Base-by-base conservation (phyloP, 2,797 vertebrate species). In the Pteronotus mesoamericanus region DNA sequence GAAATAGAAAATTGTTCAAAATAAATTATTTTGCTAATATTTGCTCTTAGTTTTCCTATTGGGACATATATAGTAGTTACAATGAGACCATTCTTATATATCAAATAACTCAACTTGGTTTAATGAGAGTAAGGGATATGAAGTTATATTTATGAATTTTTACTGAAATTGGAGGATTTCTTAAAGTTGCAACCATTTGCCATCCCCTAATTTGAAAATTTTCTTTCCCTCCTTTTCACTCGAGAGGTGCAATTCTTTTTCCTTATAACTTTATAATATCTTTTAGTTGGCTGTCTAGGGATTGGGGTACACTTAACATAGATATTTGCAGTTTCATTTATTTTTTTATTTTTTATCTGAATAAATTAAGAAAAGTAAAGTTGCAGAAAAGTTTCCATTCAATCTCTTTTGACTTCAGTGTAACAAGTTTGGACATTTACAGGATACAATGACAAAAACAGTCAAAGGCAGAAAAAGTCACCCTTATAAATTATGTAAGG, bases 21-120 rank as follows among this genome's bases (percentile, higher is more conserved):
- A 57, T 79, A 77, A 71, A 75, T 87, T 87, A 68, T 75, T 95
- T 94, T 86, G 6, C 74, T 89, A 88, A 75, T 66, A 80, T 6
- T 86, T 68, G 9, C 4, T 71, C 5, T 37, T 10, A 26, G 1
- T 91, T 89, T 85, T 72, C 16, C n/a, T 68, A 32, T 8, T 89
- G 59, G 22, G 19, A 83, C 9, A 72, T 72, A 77, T 32, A 11
- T 59, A 79, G 9, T 55, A 37, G 37, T 89, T 82, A 66, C 16
- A 72, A 72, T 90, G 53, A 75, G 5, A n/a, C 3, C 2, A 26
- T 94, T 89, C 34, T 89, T 92, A 9, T 37, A 80, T 9, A 93
- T 51, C 21, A 96, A 89, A 24, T 96, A 78, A 91, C 18, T 44
- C 29, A 59, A 74, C 11, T 51, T 86, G 7, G 37, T 53, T 94